A percentile compares a stretch with the other conserved stretches of the same genome.
These are phyloP conservation scores for Micrasema minimum DNA, from an alignment of 1,140 invertebrate genomes.

Conservation along the genomic window DNA sequence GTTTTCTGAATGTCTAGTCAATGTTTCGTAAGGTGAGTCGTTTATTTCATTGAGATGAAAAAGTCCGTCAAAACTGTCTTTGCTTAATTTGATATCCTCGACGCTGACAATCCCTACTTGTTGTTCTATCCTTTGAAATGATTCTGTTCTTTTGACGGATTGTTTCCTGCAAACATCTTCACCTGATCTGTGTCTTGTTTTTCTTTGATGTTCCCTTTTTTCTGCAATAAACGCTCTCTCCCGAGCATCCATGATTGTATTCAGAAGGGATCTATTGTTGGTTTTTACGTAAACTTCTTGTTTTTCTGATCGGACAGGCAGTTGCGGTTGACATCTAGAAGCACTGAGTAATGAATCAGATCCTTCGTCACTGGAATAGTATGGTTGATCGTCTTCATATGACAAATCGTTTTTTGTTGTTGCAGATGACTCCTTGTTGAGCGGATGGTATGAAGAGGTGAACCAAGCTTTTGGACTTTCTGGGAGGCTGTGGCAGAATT, in stretches of 20 bases:
- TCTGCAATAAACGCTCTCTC: conserved; percentile 62
- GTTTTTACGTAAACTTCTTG: conserved; percentile 50
- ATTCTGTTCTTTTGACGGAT: conserved; percentile 65
- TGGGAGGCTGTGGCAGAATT: conserved; percentile 72
- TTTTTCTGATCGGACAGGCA: conserved; percentile 58
- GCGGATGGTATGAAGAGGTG: conserved; percentile 66
- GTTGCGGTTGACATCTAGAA: conserved; percentile 67
- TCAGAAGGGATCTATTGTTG: conserved; percentile 66
- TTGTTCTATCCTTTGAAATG: conserved; percentile 62
- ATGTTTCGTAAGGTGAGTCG: conserved; percentile 59
- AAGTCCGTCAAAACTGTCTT: conserved; percentile 65
- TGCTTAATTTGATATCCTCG: conserved; percentile 49
- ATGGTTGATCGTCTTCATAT: conserved; percentile 74
- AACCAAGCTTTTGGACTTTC: conserved; percentile 69
- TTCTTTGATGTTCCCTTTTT: conserved; percentile 56
- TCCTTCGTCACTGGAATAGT: conserved; percentile 72
- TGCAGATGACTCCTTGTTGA: conserved; percentile 63
- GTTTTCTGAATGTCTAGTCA: conserved; percentile 58
- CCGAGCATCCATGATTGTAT: conserved; percentile 65
- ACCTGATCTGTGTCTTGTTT: conserved; percentile 58
- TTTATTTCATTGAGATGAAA: conserved; percentile 59
- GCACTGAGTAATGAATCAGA: conserved; percentile 77
- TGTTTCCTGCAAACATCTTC: conserved; percentile 58
- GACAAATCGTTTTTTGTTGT: conserved; percentile 67
- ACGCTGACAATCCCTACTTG: conserved; percentile 60